Base-by-base conservation (phyloP, 1,140 invertebrate genomes). In the Drosophila repleta region DNA sequence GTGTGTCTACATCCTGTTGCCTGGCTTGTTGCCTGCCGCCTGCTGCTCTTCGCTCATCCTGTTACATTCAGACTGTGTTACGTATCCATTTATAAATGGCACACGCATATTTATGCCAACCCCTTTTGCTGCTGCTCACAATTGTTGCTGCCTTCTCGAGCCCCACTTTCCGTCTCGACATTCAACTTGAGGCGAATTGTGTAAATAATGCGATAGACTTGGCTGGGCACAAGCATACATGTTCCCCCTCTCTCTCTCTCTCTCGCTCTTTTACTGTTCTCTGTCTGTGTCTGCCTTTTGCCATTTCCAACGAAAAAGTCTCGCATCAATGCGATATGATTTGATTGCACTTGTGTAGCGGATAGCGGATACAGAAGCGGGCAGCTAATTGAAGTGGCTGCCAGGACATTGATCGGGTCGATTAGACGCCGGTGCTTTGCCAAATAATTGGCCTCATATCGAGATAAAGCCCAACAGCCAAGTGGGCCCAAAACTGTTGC, bases 171-270 rank as follows among this genome's bases (percentile, higher is more conserved):
- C 18, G 10, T 32, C 55, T 35, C 35, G 26, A 53, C 71, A 68
- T 67, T 69, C 82, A 78, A 84, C 80, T 84, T 84, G 80, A 72
- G 75, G 67, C 76, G 81, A 79, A 84, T 85, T 84, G 80, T 84
- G 80, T 84, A 85, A 84, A 84, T 84, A 84, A 84, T 84, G 76
- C 66, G 80, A 69, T 84, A 73, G 76, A 79, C 81, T 85, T 80
- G 72, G 63, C 65, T 65, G 45, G 46, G 39, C 48, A 58, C 26
- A 65, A 65, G 61, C 62, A 67, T 48, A 45, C 41, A 41, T 43
- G 41, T 51, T 29, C 18, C 24, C 46, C 43, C 61, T 61, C 0
- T 56, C 32, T 41, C 13, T 29, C 13, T 45, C 24, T 41, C 2
- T 51, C 18, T 43, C 17, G 13, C 11, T 37, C 37, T 51, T n/a